Percentiles rank a stretch among this genome's conserved stretches.
phyloP scores from a whole-genome alignment of 2,888 invertebrate species.

The Poecilus cupreus region DNA sequence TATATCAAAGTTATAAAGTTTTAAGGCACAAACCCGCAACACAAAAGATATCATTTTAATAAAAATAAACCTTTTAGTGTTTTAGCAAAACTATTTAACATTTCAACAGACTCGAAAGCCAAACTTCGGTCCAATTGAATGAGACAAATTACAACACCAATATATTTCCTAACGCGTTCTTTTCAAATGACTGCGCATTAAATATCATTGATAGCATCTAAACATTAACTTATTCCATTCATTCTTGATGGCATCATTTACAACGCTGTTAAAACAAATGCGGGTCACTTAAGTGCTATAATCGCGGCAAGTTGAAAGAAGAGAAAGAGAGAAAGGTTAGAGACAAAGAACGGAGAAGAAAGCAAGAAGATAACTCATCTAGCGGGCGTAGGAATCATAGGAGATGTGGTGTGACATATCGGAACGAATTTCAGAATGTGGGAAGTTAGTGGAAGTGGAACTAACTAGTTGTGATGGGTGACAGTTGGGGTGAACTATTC shows the following conservation, averaged over 20 bases:
- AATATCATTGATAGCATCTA: slow-evolving; percentile 38
- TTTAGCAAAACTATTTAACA: too few species aligned
- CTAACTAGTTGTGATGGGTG: slow-evolving; percentile 51
- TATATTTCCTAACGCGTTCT: slow-evolving; percentile 18
- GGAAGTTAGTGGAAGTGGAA: slow-evolving; percentile 38
- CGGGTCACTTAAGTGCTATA: slow-evolving; percentile 39
- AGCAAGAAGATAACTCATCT: slow-evolving; percentile 1
- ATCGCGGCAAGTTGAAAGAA: slow-evolving; percentile 30
- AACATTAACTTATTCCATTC: slow-evolving; percentile 38
- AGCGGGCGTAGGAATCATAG: not conserved
- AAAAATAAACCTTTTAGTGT: too few species aligned
- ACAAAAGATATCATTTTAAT: not conserved
- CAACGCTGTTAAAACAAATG: slow-evolving; percentile 44
- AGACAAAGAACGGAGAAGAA: not conserved
- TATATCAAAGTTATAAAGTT: not conserved
- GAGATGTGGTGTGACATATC: slow-evolving; percentile 43
- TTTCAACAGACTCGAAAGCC: too few species aligned
- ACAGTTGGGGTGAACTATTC: slow-evolving; percentile 49
- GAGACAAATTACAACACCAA: not conserved
- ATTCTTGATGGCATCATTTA: slow-evolving; percentile 38
- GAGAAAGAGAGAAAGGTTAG: not conserved
- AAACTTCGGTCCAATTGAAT: not conserved
- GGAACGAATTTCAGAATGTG: slow-evolving; percentile 52
- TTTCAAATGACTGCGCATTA: slow-evolving; percentile 15
- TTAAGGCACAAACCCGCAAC: not conserved